A percentile compares a stretch with the other conserved stretches of the same genome.
Conservation (phyloP, 1,140 invertebrate species). For the Drosophila biarmipes region DNA sequence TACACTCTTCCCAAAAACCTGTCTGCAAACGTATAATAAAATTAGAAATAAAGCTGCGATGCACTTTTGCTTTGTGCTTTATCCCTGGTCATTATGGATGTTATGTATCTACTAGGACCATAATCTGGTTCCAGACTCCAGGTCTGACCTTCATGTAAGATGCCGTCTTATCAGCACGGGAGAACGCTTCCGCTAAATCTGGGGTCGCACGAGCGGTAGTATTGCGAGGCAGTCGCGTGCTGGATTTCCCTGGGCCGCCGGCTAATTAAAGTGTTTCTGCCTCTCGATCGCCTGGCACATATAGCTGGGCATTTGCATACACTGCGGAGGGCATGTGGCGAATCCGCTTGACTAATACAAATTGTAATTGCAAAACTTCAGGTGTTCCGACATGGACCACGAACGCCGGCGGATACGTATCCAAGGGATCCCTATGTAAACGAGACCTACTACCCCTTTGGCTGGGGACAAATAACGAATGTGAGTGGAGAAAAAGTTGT, state of each 20-base stretch:
- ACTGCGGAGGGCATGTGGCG: conserved; percentile 4
- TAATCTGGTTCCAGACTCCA: conserved; percentile 15
- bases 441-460: conserved; percentile 88
- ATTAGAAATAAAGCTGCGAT: conserved; percentile 56
- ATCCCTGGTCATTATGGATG: conserved; percentile 4
- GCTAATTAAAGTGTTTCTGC: conserved; percentile 30
- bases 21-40: conserved; percentile 32
- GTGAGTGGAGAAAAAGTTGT: conserved; percentile 86
- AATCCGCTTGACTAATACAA: conserved; percentile 46
- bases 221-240: conserved; percentile 12
- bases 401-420: conserved; percentile 91
- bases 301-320: not conserved
- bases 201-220: conserved; percentile 18
- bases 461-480: conserved; percentile 92
- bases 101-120: no score
- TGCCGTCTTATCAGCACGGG: conserved; percentile 35
- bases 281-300: conserved; percentile 4
- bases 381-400: conserved; percentile 91
- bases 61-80: conserved; percentile 56
- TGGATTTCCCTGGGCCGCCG: not conserved
- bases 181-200: conserved; percentile 27
- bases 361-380: conserved; percentile 76
- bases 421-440: conserved; percentile 91
- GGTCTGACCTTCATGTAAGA: conserved; percentile 49
- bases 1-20: conserved; percentile 57